A percentile compares a stretch with the other conserved stretches of the same genome.
Conservation (phyloP, 2,113 vertebrate species). For the Nerophis lumbriciformis region DNA sequence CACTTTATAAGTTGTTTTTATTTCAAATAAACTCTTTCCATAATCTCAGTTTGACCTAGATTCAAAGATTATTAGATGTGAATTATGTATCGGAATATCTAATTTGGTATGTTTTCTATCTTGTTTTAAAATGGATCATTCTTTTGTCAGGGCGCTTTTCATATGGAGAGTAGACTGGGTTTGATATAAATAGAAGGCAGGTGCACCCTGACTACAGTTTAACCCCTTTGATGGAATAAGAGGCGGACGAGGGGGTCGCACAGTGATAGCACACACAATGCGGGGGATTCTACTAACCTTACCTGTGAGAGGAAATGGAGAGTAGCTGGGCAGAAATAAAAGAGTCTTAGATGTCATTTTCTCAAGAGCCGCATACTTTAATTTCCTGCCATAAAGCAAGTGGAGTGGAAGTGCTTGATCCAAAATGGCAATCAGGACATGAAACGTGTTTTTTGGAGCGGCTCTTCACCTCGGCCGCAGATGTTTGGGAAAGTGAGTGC, state of each 20-base stretch:
- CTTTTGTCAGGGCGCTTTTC: background rate
- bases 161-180: background rate
- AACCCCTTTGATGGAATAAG: slow-evolving; percentile 19
- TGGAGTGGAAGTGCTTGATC: slow-evolving; percentile 33
- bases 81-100: background rate
- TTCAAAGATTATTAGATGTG: background rate
- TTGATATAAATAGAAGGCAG: slow-evolving; percentile 5
- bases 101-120: background rate
- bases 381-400: slow-evolving; percentile 48
- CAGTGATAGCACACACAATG: slow-evolving; percentile 27
- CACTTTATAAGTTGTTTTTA: background rate
- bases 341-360: slow-evolving; percentile 47
- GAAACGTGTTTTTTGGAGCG: slow-evolving; percentile 27
- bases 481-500: slow-evolving; percentile 1
- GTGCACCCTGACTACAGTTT: slow-evolving; percentile 10
- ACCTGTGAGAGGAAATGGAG: slow-evolving; percentile 28
- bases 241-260: background rate
- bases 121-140: background rate
- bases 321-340: slow-evolving; percentile 17
- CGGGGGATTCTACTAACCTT: slow-evolving; percentile 5
- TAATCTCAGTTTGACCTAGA: slow-evolving; percentile 1
- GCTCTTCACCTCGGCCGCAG: slow-evolving; percentile 4
- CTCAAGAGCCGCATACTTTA: slow-evolving; percentile 44
- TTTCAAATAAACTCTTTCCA: background rate
- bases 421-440: slow-evolving; percentile 32